Base-by-base conservation (phyloP, 2,113 vertebrate species). In the Eidolon helvum region DNA sequence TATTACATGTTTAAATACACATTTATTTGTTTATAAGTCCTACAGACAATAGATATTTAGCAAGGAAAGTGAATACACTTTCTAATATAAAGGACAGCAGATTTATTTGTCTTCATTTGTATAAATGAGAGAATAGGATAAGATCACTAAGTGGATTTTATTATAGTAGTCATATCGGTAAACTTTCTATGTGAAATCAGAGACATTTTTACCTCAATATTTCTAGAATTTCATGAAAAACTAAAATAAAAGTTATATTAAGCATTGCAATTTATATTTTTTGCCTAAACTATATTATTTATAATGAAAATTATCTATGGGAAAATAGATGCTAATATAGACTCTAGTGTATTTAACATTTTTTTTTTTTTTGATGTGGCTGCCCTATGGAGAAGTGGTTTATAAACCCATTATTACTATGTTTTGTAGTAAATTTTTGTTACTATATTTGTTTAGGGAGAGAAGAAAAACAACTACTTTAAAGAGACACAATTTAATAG, bases 1-100 rank as follows among this genome's bases (percentile, higher is more conserved):
- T 90, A 80, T 82, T 93, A 40, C 63, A 87, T 96, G 96, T 95
- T 95, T 97, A 97, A 97, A 82, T 95, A 95, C 50, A 95, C 87
- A 89, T 72, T 90, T 89, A 74, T 82, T 96, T 93, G 79, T 53
- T 79, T 92, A 50, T 63, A 88, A 96, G 89, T 85, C 61, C 68
- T 87, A 71, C 0, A 48, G 40, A 53, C 24, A 83, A 22, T 35
- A 66, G n/a, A 2, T 0, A 59, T 86, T 94, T 85, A 83, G 12
- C 77, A 90, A 82, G 28, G 38, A 77, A 75, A 65, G 69, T 21
- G 10, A 48, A 3, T 28, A 0, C 14, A 26, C 3, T 71, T 92
- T 88, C 33, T 59, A 79, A 69, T 4, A 28, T 65, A 69, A 92
- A 78, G 43, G 33, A 26, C 10, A 21, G 10, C 4, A 28, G n/a